phyloP scores from a whole-genome alignment of 2,113 vertebrate species.

The Megalops atlanticus region DNA sequence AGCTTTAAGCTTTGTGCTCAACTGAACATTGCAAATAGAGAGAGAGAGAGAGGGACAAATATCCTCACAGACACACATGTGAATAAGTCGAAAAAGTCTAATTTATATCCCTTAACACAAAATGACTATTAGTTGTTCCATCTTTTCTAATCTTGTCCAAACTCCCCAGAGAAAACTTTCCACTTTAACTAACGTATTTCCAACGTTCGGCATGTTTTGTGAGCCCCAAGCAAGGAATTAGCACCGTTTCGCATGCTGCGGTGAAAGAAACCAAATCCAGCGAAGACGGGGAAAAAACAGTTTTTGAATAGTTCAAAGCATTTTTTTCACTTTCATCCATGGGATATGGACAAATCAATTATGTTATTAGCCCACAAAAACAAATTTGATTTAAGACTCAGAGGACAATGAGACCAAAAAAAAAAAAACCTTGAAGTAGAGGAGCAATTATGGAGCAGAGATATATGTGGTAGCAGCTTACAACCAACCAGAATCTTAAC shows the following conservation, averaged over 20 bases:
- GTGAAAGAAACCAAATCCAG: not conserved
- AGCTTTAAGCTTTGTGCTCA: no score
- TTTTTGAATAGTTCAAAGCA: not conserved
- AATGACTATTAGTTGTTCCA: not conserved
- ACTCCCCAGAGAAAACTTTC: not conserved
- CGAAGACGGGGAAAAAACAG: not conserved
- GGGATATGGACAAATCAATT: conserved; percentile 16
- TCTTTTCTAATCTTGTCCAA: not conserved
- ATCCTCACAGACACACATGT: not conserved
- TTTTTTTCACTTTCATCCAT: not conserved
- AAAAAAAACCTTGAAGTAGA: not conserved
- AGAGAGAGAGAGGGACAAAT: not conserved
- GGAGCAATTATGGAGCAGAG: conserved; percentile 12
- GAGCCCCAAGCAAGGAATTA: not conserved
- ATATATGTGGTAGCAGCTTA: not conserved
- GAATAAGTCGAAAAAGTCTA: not conserved
- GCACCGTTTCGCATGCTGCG: not conserved
- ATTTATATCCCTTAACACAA: not conserved
- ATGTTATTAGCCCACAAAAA: conserved; percentile 17
- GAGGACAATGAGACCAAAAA: not conserved
- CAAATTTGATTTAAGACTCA: not conserved
- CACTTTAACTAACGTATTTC: not conserved
- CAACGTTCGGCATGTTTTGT: not conserved
- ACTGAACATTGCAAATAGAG: no score
- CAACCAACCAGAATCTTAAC: not conserved